Evolutionary conservation across 2,113 vertebrate species (phyloP).

Genomic region (Galeopterus variegatus): DNA sequence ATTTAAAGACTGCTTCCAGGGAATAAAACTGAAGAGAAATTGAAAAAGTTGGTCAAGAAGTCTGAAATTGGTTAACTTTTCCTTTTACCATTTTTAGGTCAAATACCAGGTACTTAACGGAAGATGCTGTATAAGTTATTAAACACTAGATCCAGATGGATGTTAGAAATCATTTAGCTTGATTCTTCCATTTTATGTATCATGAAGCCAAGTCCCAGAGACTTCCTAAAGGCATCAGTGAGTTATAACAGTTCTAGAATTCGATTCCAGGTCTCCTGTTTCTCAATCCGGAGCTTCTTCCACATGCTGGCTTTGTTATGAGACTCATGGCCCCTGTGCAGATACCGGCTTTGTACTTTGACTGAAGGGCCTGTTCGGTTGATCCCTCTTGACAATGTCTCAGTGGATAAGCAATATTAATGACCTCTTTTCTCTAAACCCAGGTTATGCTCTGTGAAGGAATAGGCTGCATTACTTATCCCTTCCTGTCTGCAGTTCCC

Average conservation of each 20-base stretch:
- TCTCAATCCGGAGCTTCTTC: neutral
- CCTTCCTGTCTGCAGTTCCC: neutral
- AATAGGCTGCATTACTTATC: neutral
- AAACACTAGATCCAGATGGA: neutral
- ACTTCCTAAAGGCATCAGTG: neutral
- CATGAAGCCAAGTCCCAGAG: neutral
- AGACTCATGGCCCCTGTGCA: neutral
- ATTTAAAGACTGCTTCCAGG: neutral
- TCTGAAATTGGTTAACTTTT: neutral
- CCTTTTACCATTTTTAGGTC: neutral
- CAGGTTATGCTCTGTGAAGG: neutral
- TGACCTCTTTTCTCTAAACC: neutral
- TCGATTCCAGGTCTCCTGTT: neutral
- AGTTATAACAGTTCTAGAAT: neutral
- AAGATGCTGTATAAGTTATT: neutral
- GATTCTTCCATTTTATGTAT: constrained; percentile 32
- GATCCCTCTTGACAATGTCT: neutral
- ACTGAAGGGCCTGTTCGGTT: neutral
- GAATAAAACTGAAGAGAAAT: constrained; percentile 15
- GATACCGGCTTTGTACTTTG: neutral
- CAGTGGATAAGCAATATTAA: constrained; percentile 58
- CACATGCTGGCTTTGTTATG: neutral
- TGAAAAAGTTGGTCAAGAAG: neutral
- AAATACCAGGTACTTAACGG: neutral
- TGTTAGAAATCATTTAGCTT: neutral